Evolutionary conservation across 2,888 invertebrate species (phyloP).

Genomic region (Caenorhabditis sp.): DNA sequence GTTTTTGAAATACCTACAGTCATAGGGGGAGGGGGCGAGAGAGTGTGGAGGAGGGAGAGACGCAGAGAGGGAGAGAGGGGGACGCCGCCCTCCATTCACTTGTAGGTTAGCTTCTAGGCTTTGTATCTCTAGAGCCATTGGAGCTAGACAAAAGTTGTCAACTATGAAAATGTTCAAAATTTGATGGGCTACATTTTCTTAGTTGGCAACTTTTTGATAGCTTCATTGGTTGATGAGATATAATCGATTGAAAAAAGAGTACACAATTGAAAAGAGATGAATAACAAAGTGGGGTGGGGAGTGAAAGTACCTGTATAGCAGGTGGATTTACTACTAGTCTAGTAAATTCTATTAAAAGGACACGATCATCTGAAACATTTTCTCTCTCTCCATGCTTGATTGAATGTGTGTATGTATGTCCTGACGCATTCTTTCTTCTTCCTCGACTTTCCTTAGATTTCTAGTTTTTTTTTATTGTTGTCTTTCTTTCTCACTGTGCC

Average conservation of each 20-base stretch:
- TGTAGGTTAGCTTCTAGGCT: no score
- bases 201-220: no score
- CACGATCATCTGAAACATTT: constrained; percentile 44
- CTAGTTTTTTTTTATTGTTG: constrained; percentile 41
- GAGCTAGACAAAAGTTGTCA: no score
- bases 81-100: background rate
- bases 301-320: no score
- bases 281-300: background rate
- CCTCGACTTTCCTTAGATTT: constrained; percentile 22
- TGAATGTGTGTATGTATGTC: constrained; percentile 43
- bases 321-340: constrained; percentile 39
- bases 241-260: constrained; percentile 12
- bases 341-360: background rate
- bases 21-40: no score
- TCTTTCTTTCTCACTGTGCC: background rate
- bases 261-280: background rate
- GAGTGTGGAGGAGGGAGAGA: constrained; percentile 1
- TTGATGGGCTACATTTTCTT: no score
- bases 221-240: no score
- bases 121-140: no score
- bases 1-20: constrained; percentile 24
- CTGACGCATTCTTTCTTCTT: constrained; percentile 40
- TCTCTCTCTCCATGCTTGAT: constrained; percentile 51
- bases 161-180: no score
- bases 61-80: constrained; percentile 36